phyloP scores from a whole-genome alignment of 2,113 vertebrate genomes.

The Stegastes partitus region DNA sequence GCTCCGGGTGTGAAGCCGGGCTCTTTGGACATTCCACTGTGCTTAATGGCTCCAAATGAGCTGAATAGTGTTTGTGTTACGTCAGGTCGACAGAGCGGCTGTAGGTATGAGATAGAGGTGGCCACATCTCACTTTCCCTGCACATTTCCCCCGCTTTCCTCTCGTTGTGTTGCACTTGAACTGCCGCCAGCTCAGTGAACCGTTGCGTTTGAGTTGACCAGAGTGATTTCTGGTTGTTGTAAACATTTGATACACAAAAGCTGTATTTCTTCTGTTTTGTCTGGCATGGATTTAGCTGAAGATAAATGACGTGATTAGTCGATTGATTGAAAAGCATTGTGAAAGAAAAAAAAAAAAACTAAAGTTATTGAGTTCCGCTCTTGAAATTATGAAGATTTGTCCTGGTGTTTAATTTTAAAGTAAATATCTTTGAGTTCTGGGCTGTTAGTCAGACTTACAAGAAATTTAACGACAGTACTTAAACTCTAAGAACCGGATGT shows the following conservation, averaged over 20 bases:
- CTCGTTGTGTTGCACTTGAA: conserved; percentile 54
- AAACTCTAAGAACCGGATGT: too few relatives aligned
- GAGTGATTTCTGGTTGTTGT: conserved; percentile 17
- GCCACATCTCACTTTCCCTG: conserved; percentile 53
- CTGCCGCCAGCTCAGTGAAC: conserved; percentile 28
- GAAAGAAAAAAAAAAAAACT: too few relatives aligned
- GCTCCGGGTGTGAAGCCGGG: conserved; percentile 62
- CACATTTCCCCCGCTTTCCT: conserved; percentile 70
- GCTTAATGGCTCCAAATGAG: conserved; percentile 69
- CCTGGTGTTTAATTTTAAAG: too few relatives aligned
- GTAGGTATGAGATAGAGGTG: conserved; percentile 53
- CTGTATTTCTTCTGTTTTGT: conserved; percentile 4
- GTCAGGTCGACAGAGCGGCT: conserved; percentile 46
- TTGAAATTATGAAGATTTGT: too few relatives aligned
- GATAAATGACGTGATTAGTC: background rate
- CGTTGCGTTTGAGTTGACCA: background rate
- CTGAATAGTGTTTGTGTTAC: conserved; percentile 74
- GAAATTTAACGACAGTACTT: too few relatives aligned
- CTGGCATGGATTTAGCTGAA: background rate
- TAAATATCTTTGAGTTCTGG: too few relatives aligned
- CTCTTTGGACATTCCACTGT: conserved; percentile 74
- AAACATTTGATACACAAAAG: conserved; percentile 19
- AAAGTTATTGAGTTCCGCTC: too few relatives aligned
- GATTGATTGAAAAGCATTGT: background rate
- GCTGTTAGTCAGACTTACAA: too few relatives aligned